phyloP scores from a whole-genome alignment of 2,888 invertebrate species.

The Marasmarcha lunaedactyla region DNA sequence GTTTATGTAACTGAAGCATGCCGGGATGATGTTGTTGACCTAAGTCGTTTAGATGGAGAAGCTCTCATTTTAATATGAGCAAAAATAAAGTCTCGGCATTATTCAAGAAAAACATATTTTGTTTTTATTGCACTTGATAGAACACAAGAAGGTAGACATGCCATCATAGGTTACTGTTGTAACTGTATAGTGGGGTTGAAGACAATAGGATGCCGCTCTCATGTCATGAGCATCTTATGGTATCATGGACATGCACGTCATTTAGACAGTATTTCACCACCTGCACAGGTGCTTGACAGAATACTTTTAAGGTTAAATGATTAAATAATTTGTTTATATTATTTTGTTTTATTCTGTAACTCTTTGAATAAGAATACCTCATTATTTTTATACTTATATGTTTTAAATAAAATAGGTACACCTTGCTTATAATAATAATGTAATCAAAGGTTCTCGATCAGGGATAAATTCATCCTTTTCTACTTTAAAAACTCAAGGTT shows the following conservation, averaged over 20 bases:
- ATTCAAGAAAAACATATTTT: neutral
- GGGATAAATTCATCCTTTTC: too few relatives aligned
- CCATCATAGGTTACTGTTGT: neutral
- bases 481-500: too few relatives aligned
- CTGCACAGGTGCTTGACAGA: neutral
- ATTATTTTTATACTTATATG: too few relatives aligned
- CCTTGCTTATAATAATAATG: too few relatives aligned
- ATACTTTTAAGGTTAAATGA: neutral
- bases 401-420: too few relatives aligned
- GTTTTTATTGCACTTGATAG: neutral
- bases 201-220: neutral
- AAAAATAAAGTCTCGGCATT: neutral
- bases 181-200: neutral
- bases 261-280: neutral
- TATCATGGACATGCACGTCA: neutral
- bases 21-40: too few relatives aligned
- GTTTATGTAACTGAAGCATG: constrained; percentile 7
- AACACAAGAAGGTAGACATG: neutral
- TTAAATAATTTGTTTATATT: too few relatives aligned
- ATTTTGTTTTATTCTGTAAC: too few relatives aligned
- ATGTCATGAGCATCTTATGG: neutral
- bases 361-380: too few relatives aligned
- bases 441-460: too few relatives aligned
- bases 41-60: too few relatives aligned
- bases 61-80: neutral